Conservation (phyloP, 2,113 vertebrate genomes). For the Grammomys dolichurus region DNA sequence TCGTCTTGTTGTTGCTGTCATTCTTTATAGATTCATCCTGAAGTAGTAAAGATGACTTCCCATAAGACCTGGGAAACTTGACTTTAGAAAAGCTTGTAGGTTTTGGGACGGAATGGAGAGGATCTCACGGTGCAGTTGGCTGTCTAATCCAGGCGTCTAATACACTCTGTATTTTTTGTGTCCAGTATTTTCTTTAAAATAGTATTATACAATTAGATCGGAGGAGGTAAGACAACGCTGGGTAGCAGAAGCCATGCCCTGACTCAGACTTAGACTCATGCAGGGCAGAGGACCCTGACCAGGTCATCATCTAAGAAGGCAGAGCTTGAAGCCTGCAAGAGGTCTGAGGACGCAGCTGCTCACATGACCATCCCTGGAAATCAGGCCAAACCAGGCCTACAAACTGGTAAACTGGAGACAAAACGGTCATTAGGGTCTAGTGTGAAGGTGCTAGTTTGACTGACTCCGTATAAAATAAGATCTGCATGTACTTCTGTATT, state of each 20-base stretch:
- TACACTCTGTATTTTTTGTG: background rate
- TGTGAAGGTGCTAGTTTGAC: background rate
- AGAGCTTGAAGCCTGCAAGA: background rate
- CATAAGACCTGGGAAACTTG: background rate
- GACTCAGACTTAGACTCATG: background rate
- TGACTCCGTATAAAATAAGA: constrained; percentile 37
- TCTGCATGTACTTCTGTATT: background rate
- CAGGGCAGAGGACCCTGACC: background rate
- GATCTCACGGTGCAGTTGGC: background rate
- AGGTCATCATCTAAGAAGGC: background rate
- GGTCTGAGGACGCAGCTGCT: too few species aligned
- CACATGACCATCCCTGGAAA: background rate
- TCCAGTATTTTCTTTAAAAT: background rate
- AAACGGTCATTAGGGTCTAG: background rate
- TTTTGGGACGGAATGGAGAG: background rate
- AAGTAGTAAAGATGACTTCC: background rate
- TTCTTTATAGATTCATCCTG: background rate
- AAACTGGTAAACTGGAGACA: constrained; percentile 3
- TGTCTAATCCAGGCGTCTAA: background rate
- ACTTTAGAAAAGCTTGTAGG: background rate
- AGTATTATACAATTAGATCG: background rate
- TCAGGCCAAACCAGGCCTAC: background rate
- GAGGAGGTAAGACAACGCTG: background rate
- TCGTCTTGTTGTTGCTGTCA: background rate
- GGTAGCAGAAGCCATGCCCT: background rate